Conservation (phyloP, 1,140 invertebrate genomes). For the Coptotermes formosanus region DNA sequence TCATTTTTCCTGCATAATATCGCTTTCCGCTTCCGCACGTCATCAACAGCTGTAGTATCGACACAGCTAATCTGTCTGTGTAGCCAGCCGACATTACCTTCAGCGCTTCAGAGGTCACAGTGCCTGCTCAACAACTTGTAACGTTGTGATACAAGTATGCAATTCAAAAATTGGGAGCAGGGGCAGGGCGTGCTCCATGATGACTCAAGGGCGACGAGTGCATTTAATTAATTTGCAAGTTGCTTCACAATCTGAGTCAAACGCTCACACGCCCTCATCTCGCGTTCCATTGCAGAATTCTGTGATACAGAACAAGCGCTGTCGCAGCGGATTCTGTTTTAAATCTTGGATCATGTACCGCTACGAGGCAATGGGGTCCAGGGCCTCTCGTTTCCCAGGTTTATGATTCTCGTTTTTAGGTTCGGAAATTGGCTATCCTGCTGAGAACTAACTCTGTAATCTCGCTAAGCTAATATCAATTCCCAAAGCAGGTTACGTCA, state of each 20-base stretch:
- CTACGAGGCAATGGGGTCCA: too few relatives aligned
- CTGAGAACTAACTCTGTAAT: too few relatives aligned
- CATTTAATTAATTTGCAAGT: slow-evolving; percentile 1
- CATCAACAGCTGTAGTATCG: too few relatives aligned
- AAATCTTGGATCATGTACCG: too few relatives aligned
- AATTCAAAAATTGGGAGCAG: neutral
- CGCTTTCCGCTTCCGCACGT: too few relatives aligned
- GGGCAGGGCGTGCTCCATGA: slow-evolving; percentile 3
- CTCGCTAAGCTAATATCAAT: too few relatives aligned
- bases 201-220: slow-evolving; percentile 1
- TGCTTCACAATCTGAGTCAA: neutral
- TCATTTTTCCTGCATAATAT: too few relatives aligned
- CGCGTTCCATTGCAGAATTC: neutral
- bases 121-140: neutral
- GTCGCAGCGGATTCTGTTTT: neutral
- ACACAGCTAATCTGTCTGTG: too few relatives aligned
- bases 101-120: neutral
- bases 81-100: neutral
- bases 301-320: neutral
- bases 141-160: neutral
- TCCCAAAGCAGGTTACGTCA: too few relatives aligned
- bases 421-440: too few relatives aligned
- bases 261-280: neutral
- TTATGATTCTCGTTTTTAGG: too few relatives aligned
- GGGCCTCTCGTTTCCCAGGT: too few relatives aligned